Base-by-base conservation (phyloP, 2,113 vertebrate genomes). In the Oncorhynchus mykiss region DNA sequence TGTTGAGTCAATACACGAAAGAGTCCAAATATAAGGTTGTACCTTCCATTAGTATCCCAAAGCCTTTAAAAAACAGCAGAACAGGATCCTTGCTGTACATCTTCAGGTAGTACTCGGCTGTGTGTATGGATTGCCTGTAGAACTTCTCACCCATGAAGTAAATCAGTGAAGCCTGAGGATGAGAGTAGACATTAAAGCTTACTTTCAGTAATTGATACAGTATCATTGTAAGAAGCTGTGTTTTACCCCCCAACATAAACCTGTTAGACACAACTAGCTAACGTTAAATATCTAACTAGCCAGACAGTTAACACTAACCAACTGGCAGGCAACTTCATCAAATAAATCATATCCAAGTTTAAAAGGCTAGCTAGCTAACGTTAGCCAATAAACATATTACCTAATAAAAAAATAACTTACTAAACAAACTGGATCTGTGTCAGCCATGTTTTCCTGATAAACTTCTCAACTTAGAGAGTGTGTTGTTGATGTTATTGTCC, bases 61-160 rank as follows among this genome's bases (percentile, higher is more conserved):
- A 77, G 0, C 86, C 83, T 77, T 85, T 89, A 68, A 90, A 91
- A 78, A 94, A 90, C n/a, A 88, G 75, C 22, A 88, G 76, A 13
- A 92, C 31, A 0, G 89, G 84, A 65, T 91, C 87, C 11, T 24
- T 69, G 49, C 27, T 78, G 80, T 85, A 85, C 13, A 80, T 80
- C 20, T 85, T 79, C 74, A 91, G 78, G 57, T 84, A 80, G 31
- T 29, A 13, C 1, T 25, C 80, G 0, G 88, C 80, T 0, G 80
- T 78, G 2, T 78, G 77, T 72, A 90, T 84, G 39, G 91, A 77
- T 0, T 91, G 89, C 48, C 45, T 88, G 82, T 92, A 93, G 69
- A 76, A 87, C 34, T 85, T 84, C 75, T 93, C 39, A 0, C 8
- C 90, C n/a, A 87, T 73, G 14, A 80, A 89, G 51, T 82, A 89